Conservation (phyloP, 2,113 vertebrate species). For the Rattus norvegicus region GRCr8 NC_086030.1:33971001-33971500, state of each 20-base stretch:
- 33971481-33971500: not conserved
- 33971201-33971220: rapidly evolving
- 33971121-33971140: rapidly evolving
- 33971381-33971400: not conserved
- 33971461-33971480: not conserved
- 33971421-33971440: not conserved
- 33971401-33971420: not conserved
- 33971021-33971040: not conserved
- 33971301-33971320: not conserved
- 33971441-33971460: not conserved
- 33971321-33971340: not conserved
- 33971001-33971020: rapidly evolving
- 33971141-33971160: rapidly evolving
- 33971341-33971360: not conserved
- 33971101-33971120: not conserved
- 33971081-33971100: no score
- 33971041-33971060: no score
- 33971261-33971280: not conserved
- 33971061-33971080: not conserved
- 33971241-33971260: not conserved
- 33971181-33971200: not conserved
- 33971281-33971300: not conserved
- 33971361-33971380: not conserved
- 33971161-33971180: not conserved
- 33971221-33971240: rapidly evolving